Evolutionary conservation across 2,888 invertebrate genomes (phyloP).

Genomic region (Acanthosepion lycidas): DNA sequence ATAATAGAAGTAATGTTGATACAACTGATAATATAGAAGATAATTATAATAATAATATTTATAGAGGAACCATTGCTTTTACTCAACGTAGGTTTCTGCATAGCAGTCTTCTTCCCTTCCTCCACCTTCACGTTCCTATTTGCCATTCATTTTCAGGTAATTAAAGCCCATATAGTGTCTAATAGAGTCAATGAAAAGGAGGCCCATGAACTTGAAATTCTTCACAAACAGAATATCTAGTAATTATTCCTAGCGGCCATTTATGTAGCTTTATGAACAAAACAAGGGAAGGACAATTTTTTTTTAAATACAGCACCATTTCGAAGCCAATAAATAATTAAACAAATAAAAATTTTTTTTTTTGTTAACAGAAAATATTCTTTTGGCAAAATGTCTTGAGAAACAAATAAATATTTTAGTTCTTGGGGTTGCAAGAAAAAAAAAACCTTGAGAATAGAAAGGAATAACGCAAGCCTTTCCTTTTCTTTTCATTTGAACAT

Average conservation of each 20-base stretch:
- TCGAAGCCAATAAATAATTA: neutral
- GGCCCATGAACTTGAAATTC: neutral
- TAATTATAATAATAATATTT: no score
- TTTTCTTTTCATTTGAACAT: neutral
- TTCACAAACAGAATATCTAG: neutral
- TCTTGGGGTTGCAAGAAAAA: neutral
- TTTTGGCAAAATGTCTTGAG: neutral
- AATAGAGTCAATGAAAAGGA: neutral
- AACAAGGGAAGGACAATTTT: neutral
- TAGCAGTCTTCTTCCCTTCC: neutral
- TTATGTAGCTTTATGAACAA: neutral
- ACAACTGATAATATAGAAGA: no score
- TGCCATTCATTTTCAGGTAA: neutral
- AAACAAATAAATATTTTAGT: neutral
- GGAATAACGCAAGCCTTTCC: neutral
- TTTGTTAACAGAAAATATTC: neutral
- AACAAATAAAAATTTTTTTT: neutral
- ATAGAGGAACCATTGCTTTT: no score
- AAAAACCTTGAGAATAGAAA: neutral
- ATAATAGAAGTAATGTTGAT: no score
- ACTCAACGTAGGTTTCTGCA: no score
- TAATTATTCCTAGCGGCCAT: slow-evolving; percentile 8
- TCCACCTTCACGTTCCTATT: neutral
- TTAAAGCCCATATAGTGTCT: slow-evolving; percentile 6
- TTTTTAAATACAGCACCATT: neutral